Percentiles rank a stretch among this genome's conserved stretches.
Evolutionary conservation across 2,113 vertebrate genomes (phyloP).

Genomic region (Ciconia stormi): DNA sequence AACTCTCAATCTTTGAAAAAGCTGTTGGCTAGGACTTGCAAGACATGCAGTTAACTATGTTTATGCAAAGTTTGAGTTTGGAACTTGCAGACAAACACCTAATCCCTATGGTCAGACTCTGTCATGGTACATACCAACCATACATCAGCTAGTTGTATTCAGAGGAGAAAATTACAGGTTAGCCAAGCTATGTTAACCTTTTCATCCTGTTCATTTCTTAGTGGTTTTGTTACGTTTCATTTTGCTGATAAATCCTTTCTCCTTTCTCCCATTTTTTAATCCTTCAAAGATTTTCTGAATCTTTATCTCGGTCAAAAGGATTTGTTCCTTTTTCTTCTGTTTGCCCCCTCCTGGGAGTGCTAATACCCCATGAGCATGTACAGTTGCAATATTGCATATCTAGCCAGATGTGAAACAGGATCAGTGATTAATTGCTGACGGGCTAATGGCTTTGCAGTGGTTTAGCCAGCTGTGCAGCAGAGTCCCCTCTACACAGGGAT

Average conservation of each 20-base stretch:
- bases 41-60: neutral
- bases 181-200: neutral
- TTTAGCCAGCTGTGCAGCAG: slow-evolving; percentile 17
- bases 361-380: neutral
- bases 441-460: slow-evolving; percentile 7
- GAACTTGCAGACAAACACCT: neutral
- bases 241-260: neutral
- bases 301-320: neutral
- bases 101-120: neutral
- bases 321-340: neutral
- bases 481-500: neutral
- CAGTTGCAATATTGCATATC: neutral
- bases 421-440: slow-evolving; percentile 5
- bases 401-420: slow-evolving; percentile 10
- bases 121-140: no score
- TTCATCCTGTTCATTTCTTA: neutral
- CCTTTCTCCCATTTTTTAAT: neutral
- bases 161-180: neutral
- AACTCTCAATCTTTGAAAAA: neutral
- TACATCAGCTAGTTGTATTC: neutral
- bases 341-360: neutral
- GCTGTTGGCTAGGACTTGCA: neutral
- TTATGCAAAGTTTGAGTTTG: neutral
- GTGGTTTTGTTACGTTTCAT: neutral
- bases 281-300: neutral